Evolutionary conservation across 2,888 invertebrate species (phyloP).

Genomic region (Hypsopygia costalis): DNA sequence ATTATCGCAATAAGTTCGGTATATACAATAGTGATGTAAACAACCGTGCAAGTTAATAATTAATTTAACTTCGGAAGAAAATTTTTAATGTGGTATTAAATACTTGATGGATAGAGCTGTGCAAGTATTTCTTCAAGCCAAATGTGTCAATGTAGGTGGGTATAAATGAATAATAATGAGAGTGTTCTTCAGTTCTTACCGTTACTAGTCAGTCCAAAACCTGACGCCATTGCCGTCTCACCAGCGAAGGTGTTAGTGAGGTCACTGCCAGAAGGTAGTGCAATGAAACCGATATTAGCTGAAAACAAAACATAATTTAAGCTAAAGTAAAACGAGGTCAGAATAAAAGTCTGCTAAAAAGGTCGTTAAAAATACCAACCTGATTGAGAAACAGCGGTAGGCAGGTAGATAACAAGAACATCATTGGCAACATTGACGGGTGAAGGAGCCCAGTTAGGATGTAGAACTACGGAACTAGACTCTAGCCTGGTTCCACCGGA

Average conservation of each 20-base stretch:
- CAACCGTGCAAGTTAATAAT: too few species aligned
- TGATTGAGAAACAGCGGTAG: conserved; percentile 24
- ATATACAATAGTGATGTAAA: too few species aligned
- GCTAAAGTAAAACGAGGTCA: too few species aligned
- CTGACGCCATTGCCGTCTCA: conserved; percentile 31
- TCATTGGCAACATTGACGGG: conserved; percentile 40
- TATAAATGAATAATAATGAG: too few species aligned
- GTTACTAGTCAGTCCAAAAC: conserved; percentile 37
- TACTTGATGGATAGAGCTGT: too few species aligned
- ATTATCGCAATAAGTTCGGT: too few species aligned
- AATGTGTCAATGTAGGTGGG: too few species aligned
- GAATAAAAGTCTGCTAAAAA: too few species aligned
- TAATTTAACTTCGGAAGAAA: too few species aligned
- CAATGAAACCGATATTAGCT: conserved; percentile 32
- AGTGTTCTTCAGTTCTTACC: conserved; percentile 25
- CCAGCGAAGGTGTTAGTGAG: conserved; percentile 29
- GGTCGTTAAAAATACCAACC: conserved; percentile 22
- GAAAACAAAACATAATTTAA: conserved; percentile 15
- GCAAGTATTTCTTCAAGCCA: too few species aligned
- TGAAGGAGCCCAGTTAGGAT: conserved; percentile 32
- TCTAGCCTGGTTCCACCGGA: conserved; percentile 38
- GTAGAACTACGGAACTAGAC: conserved; percentile 31
- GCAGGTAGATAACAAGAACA: conserved; percentile 41
- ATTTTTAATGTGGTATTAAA: too few species aligned
- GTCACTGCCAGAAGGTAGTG: conserved; percentile 32